phyloP scores from a whole-genome alignment of 2,888 invertebrate genomes.

The Imbricaverruca yamaguchii region DNA sequence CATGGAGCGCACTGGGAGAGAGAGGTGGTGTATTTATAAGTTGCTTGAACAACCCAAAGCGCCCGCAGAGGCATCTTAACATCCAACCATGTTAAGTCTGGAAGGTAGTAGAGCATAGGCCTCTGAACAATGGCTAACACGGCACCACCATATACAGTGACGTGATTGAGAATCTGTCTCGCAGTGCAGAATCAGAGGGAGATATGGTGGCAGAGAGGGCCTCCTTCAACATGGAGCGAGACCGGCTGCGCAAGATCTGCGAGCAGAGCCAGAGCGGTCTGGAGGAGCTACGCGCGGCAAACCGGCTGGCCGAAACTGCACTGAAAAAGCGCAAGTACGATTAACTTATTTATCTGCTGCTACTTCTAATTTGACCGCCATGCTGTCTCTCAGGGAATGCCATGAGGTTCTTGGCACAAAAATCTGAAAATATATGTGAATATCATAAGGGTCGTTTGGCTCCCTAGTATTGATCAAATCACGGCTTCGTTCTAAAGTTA shows the following conservation, averaged over 20 bases:
- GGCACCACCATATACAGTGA: too few species aligned
- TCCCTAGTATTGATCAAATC: too few species aligned
- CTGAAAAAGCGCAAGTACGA: conserved; percentile 9
- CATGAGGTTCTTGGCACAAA: neutral
- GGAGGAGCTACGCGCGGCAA: neutral
- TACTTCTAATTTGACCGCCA: neutral
- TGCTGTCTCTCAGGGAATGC: neutral
- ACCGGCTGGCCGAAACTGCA: neutral
- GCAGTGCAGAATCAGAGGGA: neutral
- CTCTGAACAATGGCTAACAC: too few species aligned
- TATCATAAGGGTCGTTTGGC: neutral
- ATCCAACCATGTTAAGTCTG: too few species aligned
- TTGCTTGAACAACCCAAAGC: too few species aligned
- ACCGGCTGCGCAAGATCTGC: neutral
- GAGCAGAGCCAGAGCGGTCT: neutral
- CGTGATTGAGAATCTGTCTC: too few species aligned
- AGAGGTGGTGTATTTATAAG: too few species aligned
- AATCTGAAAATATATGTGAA: neutral
- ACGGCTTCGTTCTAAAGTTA: neutral
- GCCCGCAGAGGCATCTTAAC: too few species aligned
- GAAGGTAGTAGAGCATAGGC: too few species aligned
- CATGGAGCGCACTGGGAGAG: too few species aligned
- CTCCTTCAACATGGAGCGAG: neutral
- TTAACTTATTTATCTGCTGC: neutral
- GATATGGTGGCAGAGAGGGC: neutral